Base-by-base conservation (phyloP, 2,888 invertebrate genomes). In the Digitonthophagus gazella region DNA sequence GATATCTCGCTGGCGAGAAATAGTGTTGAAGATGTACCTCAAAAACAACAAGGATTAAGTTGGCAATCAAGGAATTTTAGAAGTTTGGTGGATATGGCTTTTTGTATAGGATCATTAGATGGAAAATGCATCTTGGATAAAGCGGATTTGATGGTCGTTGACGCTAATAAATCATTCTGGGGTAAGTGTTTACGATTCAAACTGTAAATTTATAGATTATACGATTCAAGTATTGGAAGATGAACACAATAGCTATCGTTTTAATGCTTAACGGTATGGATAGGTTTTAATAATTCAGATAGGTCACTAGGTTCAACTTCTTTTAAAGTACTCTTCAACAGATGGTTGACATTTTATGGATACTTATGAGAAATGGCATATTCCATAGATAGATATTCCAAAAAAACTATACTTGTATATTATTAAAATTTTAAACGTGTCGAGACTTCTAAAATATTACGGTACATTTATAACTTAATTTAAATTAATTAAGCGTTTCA, bases 51-150 rank as follows among this genome's bases (percentile, higher is more conserved):
- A 22, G 11, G 54, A 55, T 54, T 55, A 15, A 66, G 55, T 56
- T 69, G 65, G 8, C 58, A 65, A 20, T 15, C 44, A 58, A 69
- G 14, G 15, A 61, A 57, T 15, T 54, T 65, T 18, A 65, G 68
- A 57, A 63, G 66, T 18, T 61, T 70, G 20, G 66, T n/a, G 16
- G 70, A 65, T 14, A 19, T 68, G 14, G 28, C 57, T n/a, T 18
- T 54, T 55, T 70, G 70, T 68, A 64, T 73, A 65, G 69, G 71
- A 56, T 8, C 68, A 16, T 70, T 74, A 18, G 74, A 76, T 65
- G 66, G 68, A 44, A 65, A 68, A 4, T 76, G 76, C 61, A 64
- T 72, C 15, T 64, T 75, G 57, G 73, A 75, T 66, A 72, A 70
- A 58, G 71, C 72, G 4, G 72, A 75, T 66, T 68, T 73, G 19